These are phyloP conservation scores for Brachyhypopomus occidentalis DNA, from an alignment of 2,113 vertebrate genomes.

Conservation along the genomic window DNA sequence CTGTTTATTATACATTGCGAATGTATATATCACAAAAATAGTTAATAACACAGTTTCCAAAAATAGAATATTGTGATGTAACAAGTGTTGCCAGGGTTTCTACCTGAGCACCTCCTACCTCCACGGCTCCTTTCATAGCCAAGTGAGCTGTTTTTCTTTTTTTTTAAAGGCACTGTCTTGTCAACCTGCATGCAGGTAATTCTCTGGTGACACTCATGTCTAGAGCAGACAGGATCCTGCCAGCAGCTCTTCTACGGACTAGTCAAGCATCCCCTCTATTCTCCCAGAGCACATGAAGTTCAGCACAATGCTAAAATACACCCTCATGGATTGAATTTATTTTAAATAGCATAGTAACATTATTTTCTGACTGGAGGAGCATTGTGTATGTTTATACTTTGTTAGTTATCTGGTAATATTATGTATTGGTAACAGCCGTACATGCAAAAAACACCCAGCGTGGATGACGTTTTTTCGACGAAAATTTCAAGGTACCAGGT, in stretches of 20 bases:
- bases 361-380: not conserved
- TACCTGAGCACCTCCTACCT: slow-evolving; percentile 47
- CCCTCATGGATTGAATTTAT: not conserved
- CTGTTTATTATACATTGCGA: not conserved
- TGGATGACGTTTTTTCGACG: not conserved
- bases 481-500: not conserved
- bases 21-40: not conserved
- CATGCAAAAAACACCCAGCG: not conserved
- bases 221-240: slow-evolving; percentile 61
- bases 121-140: slow-evolving; percentile 57
- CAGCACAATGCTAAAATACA: slow-evolving; percentile 8
- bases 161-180: slow-evolving; percentile 66
- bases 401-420: not conserved
- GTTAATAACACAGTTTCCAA: not conserved
- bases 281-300: slow-evolving; percentile 3
- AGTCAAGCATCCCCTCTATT: not conserved
- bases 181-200: slow-evolving; percentile 67
- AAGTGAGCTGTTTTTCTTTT: slow-evolving; percentile 61
- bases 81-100: slow-evolving; percentile 8
- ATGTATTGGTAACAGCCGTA: not conserved
- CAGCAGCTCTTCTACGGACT: slow-evolving; percentile 53
- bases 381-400: not conserved
- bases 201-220: slow-evolving; percentile 56
- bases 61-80: slow-evolving; percentile 20
- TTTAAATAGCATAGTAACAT: not conserved